Evolutionary conservation across 2,113 vertebrate species (phyloP), one percentile per base, ranked within the genome.

Genomic region (Lipotes vexillifer): DNA sequence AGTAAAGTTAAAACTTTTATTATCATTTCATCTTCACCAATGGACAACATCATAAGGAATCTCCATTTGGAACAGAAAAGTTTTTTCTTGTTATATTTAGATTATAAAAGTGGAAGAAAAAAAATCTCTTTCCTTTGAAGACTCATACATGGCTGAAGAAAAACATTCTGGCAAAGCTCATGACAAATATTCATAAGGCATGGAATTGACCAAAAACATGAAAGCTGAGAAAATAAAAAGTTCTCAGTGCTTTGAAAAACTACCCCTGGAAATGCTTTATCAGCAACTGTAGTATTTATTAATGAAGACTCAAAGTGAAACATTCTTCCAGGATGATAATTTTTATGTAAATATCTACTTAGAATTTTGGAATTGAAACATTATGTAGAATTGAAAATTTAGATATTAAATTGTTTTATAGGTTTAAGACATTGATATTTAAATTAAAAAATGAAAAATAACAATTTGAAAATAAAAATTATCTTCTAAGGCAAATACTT

Each of bases 361-460:
- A 46, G 44, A 68, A 66, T 46, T 90, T 92, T 90, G 9, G 81
- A 85, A 88, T 49, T 95, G 52, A 29, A 97, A 90, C 44, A 66
- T 57, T 31, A 74, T 25, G 0, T 23, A 61, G 31, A 66, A 74
- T 78, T 13, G 61, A 93, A 81, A 31, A 59, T 95, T 74, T 84
- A 80, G 10, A 61, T 77, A 89, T 49, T 44, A 80, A 72, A 69
- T 80, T 57, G 13, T 66, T 82, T 87, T 18, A 4, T 69, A 61
- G 8, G 71, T 80, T 68, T 55, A 93, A 72, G 18, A 66, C 91
- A 15, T 65, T 92, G 14, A 65, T 83, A 38, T 69, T 89, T 93
- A 88, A 71, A 49, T 72, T 92, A 38, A 44, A 95, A 65, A 71
- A 71, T n/a, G 21, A 59, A 15, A 80, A 75, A 69, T n/a, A 33